A percentile compares a stretch with the other conserved stretches of the same genome.
Evolutionary conservation across 2,113 vertebrate species (phyloP).

Genomic region (Notothenia coriiceps): DNA sequence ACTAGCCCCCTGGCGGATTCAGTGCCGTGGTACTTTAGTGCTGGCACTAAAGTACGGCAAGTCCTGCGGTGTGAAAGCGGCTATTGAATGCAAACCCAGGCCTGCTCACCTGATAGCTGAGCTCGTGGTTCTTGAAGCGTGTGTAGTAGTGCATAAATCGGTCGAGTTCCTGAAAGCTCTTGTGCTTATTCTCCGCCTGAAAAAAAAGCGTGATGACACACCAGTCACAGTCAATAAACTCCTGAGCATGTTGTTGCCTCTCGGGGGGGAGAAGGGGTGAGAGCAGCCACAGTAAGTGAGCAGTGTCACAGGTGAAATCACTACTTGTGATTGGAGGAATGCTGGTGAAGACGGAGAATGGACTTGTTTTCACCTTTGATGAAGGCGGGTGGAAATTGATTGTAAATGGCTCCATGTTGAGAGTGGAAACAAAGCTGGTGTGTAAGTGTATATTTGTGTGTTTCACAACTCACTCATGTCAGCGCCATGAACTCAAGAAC

Average conservation of each 20-base stretch:
- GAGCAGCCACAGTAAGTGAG: slow-evolving; percentile 31
- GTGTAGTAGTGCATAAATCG: slow-evolving; percentile 99
- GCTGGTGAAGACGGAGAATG: neutral
- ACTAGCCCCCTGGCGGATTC: no score
- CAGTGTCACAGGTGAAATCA: slow-evolving; percentile 28
- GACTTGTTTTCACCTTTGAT: slow-evolving; percentile 21
- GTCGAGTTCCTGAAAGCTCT: slow-evolving; percentile 98
- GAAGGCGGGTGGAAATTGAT: no score
- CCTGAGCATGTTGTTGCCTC: slow-evolving; percentile 24
- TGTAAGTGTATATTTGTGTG: slow-evolving; percentile 10
- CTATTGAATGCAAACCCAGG: neutral
- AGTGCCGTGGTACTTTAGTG: no score
- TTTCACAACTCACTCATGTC: neutral
- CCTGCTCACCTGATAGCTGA: slow-evolving; percentile 94
- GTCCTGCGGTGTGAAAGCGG: no score
- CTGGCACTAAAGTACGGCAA: no score
- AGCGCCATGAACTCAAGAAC: neutral
- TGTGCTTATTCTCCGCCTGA: slow-evolving; percentile 98
- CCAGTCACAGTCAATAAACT: slow-evolving; percentile 44
- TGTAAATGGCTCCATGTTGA: no score
- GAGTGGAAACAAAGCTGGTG: neutral
- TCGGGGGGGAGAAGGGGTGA: slow-evolving; percentile 21
- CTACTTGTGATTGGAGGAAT: slow-evolving; percentile 20
- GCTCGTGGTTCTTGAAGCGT: slow-evolving; percentile 99
- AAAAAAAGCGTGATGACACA: slow-evolving; percentile 43